Base-by-base conservation (phyloP, 1,140 invertebrate species). In the Drosophila mayri region DNA sequence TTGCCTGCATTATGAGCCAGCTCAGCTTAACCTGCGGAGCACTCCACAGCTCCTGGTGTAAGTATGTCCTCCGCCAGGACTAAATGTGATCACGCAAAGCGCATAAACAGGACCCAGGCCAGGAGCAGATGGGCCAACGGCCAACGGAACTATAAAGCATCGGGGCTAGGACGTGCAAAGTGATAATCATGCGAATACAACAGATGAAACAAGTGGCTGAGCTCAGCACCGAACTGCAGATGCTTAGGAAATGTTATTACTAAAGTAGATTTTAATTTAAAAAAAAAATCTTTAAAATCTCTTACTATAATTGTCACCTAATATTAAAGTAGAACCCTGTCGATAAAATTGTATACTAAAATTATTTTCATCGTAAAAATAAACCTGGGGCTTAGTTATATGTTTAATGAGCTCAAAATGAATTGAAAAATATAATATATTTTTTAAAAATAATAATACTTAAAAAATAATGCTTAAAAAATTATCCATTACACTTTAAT, bases 31-130 rank as follows among this genome's bases (percentile, higher is more conserved):
- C 62, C 49, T n/a, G 37, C 30, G 60, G 35, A 58, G 61, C 14
- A 40, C 35, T 59, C 35, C 61, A 63, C 35, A 22, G 49, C 47
- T 11, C n/a, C 46, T 54, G 18, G 50, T 16, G 9, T 28, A 35
- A 12, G 35, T 54, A 6, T 54, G 50, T 35, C 50, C 30, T 52
- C 12, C 3, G 50, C 30, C 32, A 60, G 40, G 62, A 64, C 41
- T 76, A 87, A 82, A 86, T 87, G 82, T 72, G 82, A 86, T 86
- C 79, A 86, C 83, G 83, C 70, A 86, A 73, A 59, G 70, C 79
- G 79, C 84, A 86, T 86, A 83, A 86, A 86, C 83, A 82, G 77
- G 49, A 77, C 58, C 12, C 44, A 28, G 22, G 22, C 43, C 32
- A 35, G 32, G 49, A 57, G 41, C 49, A 47, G 46, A 59, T 84